These are phyloP conservation scores for Athene noctua DNA, from an alignment of 2,113 vertebrate genomes.

Conservation along the genomic window DNA sequence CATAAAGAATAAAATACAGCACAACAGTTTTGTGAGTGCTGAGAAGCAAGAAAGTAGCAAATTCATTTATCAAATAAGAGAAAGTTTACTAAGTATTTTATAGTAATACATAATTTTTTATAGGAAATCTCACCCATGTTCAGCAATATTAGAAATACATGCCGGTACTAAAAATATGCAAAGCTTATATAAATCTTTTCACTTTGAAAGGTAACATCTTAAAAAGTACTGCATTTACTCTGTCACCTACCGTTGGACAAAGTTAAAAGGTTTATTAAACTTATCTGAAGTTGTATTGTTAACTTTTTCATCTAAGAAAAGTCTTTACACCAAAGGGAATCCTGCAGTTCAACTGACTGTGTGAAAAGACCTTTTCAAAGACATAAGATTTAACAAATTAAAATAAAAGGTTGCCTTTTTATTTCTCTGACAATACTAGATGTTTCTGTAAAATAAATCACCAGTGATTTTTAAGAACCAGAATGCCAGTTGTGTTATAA, in stretches of 20 bases:
- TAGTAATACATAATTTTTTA: not conserved
- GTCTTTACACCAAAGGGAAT: not conserved
- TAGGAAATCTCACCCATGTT: not conserved
- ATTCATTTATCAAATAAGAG: not conserved
- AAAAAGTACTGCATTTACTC: not conserved
- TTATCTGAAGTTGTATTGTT: not conserved
- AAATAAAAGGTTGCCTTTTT: not conserved
- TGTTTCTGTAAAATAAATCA: not conserved
- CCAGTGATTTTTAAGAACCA: not conserved
- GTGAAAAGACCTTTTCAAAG: not conserved
- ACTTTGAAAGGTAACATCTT: not conserved
- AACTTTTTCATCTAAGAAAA: not conserved
- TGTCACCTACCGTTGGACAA: not conserved
- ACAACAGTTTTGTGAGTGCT: not conserved
- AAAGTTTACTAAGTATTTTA: not conserved
- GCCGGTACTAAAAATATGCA: not conserved
- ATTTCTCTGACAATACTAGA: not conserved
- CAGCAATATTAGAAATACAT: constrained; percentile 18
- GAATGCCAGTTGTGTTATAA: not conserved
- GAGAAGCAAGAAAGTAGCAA: not conserved
- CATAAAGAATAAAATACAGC: not conserved
- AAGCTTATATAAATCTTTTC: constrained; percentile 16
- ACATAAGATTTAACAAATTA: not conserved
- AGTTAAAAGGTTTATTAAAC: not conserved
- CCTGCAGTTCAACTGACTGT: not conserved